Conservation (phyloP, 2,113 vertebrate species). For the Eudorcas thomsonii region DNA sequence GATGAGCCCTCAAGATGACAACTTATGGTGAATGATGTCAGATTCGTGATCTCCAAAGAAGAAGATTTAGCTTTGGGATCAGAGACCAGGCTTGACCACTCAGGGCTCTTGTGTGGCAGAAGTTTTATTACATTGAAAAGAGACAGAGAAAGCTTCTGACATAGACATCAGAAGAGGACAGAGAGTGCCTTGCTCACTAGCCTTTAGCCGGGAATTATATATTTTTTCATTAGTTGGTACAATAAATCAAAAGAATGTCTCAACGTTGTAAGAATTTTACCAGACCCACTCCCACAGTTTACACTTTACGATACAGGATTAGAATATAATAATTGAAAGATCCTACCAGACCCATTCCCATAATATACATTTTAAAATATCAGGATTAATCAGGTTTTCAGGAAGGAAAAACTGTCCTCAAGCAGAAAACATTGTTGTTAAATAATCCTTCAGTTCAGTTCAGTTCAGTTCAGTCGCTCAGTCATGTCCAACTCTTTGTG, state of each 20-base stretch:
- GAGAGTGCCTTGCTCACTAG: neutral
- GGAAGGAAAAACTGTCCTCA: neutral
- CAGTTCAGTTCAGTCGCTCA: too few species aligned
- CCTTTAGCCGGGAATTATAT: neutral
- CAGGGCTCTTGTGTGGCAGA: neutral
- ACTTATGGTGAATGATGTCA: neutral
- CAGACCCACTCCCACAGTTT: neutral
- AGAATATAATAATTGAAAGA: neutral
- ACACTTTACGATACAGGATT: neutral
- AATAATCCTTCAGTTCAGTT: neutral
- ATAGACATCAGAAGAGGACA: neutral
- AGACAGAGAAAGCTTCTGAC: neutral
- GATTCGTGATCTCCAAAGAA: neutral
- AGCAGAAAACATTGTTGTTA: neutral
- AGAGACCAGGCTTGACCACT: neutral
- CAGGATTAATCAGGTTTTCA: neutral
- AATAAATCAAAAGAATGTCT: neutral
- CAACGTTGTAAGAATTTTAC: neutral
- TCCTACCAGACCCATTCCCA: neutral
- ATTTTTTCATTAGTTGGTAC: neutral
- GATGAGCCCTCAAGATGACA: neutral
- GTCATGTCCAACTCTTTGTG: rapidly evolving
- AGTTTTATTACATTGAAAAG: neutral
- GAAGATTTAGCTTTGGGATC: neutral
- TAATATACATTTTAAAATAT: neutral